phyloP scores from a whole-genome alignment of 2,888 invertebrate species.

The Tinea trinotella region DNA sequence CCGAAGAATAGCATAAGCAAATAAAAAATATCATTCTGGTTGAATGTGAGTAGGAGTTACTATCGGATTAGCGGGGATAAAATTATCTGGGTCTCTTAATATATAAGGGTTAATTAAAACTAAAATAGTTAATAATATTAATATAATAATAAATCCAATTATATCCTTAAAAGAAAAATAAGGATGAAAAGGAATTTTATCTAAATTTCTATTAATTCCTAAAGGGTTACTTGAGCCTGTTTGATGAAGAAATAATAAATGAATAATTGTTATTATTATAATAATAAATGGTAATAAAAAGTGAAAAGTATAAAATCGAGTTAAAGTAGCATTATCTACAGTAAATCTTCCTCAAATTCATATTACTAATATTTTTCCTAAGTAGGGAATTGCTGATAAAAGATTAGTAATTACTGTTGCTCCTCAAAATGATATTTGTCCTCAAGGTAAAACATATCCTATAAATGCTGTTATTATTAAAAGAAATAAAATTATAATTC shows the following conservation, averaged over 20 bases:
- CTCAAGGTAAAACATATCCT: conserved; percentile 84
- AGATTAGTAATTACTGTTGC: conserved; percentile 86
- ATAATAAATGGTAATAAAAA: conserved; percentile 82
- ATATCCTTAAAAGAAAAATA: conserved; percentile 78
- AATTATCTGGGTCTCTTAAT: conserved; percentile 81
- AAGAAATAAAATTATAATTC: conserved; percentile 76
- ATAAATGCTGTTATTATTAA: conserved; percentile 82
- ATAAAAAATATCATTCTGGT: conserved; percentile 89
- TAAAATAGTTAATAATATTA: conserved; percentile 65
- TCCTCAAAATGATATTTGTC: conserved; percentile 87
- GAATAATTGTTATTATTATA: conserved; percentile 72
- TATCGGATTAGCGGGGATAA: conserved; percentile 78
- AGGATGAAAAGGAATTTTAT: conserved; percentile 79
- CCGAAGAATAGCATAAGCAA: conserved; percentile 85
- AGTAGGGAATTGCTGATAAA: conserved; percentile 79
- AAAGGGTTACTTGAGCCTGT: conserved; percentile 78
- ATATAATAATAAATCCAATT: conserved; percentile 71
- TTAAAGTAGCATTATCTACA: conserved; percentile 80
- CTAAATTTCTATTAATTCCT: conserved; percentile 75
- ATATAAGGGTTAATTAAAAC: conserved; percentile 70
- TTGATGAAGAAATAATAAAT: conserved; percentile 78
- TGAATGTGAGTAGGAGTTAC: conserved; percentile 83
- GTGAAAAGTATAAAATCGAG: conserved; percentile 83
- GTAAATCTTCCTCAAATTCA: conserved; percentile 86
- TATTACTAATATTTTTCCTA: conserved; percentile 75